Evolutionary conservation across 2,113 vertebrate genomes (phyloP).

Genomic region (Vicugna pacos): DNA sequence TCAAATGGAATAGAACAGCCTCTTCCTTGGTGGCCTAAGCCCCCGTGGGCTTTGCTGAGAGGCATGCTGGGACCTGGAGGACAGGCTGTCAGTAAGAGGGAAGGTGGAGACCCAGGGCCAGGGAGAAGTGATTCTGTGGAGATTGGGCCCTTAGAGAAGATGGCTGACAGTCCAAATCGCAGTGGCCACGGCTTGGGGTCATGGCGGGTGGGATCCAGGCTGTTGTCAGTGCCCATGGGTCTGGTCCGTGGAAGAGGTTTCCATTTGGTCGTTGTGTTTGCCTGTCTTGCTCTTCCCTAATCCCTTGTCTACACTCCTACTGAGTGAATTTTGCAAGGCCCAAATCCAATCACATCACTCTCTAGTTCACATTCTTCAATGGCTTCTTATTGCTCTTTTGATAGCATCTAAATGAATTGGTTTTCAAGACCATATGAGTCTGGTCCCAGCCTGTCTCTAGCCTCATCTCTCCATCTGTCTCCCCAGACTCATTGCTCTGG

Average conservation of each 20-base stretch:
- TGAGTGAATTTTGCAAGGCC: neutral
- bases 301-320: neutral
- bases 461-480: neutral
- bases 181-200: neutral
- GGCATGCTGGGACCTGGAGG: neutral
- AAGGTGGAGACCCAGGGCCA: neutral
- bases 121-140: neutral
- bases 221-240: neutral
- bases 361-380: neutral
- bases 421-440: neutral
- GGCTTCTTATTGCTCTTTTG: constrained; percentile 15
- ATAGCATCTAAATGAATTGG: neutral
- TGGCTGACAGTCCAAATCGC: neutral
- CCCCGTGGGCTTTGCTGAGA: neutral
- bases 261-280: neutral
- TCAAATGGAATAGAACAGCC: neutral
- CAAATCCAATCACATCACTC: neutral
- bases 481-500: neutral
- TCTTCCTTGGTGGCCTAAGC: constrained; percentile 43
- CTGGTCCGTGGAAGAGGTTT: neutral
- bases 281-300: neutral
- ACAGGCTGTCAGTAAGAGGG: constrained; percentile 25
- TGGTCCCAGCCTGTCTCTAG: neutral
- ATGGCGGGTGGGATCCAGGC: neutral
- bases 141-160: neutral